These are phyloP conservation scores for Rana temporaria DNA, from an alignment of 2,113 vertebrate genomes.

Conservation along the genomic window DNA sequence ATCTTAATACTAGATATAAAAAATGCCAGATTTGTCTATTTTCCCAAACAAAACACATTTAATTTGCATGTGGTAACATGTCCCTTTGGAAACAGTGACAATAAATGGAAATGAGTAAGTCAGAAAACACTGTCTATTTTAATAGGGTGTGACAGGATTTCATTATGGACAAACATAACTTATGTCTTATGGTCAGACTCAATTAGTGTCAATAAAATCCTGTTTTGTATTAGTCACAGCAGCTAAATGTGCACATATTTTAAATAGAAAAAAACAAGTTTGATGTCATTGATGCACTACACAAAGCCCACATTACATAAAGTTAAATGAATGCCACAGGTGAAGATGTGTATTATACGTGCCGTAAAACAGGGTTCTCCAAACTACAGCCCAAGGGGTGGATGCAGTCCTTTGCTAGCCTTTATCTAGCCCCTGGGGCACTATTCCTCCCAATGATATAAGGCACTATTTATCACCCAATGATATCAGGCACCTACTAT, in stretches of 20 bases:
- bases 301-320: not conserved
- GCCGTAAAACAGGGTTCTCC: too few relatives aligned
- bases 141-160: slow-evolving; percentile 26
- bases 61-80: not conserved
- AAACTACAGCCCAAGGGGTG: too few relatives aligned
- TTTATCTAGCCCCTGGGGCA: too few relatives aligned
- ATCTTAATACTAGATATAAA: not conserved
- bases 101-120: slow-evolving; percentile 12
- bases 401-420: too few relatives aligned
- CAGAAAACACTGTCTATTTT: not conserved
- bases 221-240: not conserved
- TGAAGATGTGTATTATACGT: too few relatives aligned
- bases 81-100: not conserved
- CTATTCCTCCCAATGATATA: too few relatives aligned
- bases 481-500: too few relatives aligned
- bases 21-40: not conserved
- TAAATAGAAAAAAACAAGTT: slow-evolving; percentile 2
- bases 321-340: not conserved
- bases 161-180: slow-evolving; percentile 34
- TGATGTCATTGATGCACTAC: not conserved
- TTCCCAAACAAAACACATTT: slow-evolving; percentile 20
- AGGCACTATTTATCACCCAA: too few relatives aligned
- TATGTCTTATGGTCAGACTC: slow-evolving; percentile 27
- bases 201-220: slow-evolving; percentile 28
- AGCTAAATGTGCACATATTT: not conserved